Evolutionary conservation across 2,888 invertebrate species (phyloP).

Genomic region (Hecatera dysodea): DNA sequence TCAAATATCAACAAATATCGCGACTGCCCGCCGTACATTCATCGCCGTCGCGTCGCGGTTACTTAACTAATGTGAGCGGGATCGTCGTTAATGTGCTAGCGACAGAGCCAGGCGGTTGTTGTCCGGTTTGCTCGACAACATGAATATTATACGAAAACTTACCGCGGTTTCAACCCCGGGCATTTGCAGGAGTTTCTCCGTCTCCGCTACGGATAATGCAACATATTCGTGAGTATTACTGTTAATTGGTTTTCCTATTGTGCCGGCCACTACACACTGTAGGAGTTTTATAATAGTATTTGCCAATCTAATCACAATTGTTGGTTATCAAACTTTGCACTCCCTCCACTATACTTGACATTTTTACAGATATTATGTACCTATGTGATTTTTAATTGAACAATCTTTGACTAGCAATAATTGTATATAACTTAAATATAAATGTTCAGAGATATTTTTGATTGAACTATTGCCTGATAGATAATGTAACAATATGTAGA

Average conservation of each 20-base stretch:
- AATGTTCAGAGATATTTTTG: neutral
- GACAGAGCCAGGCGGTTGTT: constrained; percentile 33
- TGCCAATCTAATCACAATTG: constrained; percentile 39
- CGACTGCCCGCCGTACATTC: constrained; percentile 33
- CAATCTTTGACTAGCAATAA: neutral
- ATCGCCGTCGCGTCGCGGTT: too few relatives aligned
- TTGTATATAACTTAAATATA: neutral
- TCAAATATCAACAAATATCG: constrained; percentile 56
- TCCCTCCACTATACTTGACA: neutral
- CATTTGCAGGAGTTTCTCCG: constrained; percentile 77
- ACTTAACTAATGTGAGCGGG: constrained; percentile 32
- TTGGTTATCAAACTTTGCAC: constrained; percentile 20
- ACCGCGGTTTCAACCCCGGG: constrained; percentile 65
- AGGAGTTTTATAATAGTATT: constrained; percentile 14
- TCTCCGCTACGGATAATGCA: constrained; percentile 76
- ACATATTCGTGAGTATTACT: constrained; percentile 81
- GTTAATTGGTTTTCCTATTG: constrained; percentile 17
- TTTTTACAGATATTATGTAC: constrained; percentile 1
- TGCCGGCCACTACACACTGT: neutral
- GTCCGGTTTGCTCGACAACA: constrained; percentile 59
- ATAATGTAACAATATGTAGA: neutral
- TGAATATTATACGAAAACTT: constrained; percentile 78
- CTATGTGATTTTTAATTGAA: constrained; percentile 4
- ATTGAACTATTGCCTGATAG: neutral
- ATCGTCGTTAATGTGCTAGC: constrained; percentile 49